Percentiles rank a stretch among this genome's conserved stretches.
phyloP scores from a whole-genome alignment of 2,888 invertebrate genomes.

The Oscheius sp. region DNA sequence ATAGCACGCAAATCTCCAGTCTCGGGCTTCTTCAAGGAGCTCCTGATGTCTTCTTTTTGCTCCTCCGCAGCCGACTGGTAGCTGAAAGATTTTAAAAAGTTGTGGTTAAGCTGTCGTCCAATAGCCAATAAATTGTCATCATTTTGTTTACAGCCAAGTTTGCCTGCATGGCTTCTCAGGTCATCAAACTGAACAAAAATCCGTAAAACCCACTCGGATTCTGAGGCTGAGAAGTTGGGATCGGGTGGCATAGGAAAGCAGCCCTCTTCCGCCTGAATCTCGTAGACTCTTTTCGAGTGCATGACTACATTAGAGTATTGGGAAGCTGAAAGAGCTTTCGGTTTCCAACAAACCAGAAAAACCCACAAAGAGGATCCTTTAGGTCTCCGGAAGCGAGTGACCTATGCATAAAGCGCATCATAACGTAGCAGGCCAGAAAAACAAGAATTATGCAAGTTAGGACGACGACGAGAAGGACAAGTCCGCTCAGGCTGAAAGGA shows the following conservation, averaged over 20 bases:
- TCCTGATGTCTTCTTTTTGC: slow-evolving; percentile 19
- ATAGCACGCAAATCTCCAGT: slow-evolving; percentile 39
- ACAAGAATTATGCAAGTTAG: slow-evolving; percentile 52
- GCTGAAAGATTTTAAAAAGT: neutral
- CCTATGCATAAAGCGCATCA: slow-evolving; percentile 59
- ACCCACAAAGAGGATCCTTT: slow-evolving; percentile 49
- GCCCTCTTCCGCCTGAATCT: slow-evolving; percentile 61
- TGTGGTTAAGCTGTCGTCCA: no score
- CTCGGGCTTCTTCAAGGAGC: slow-evolving; percentile 36
- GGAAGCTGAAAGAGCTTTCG: slow-evolving; percentile 24
- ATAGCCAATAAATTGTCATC: no score
- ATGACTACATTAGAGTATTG: slow-evolving; percentile 51
- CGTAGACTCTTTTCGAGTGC: slow-evolving; percentile 59
- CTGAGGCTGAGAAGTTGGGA: slow-evolving; percentile 21
- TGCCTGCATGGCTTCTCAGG: neutral
- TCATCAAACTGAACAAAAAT: neutral
- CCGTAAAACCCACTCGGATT: slow-evolving; percentile 21
- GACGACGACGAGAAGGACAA: slow-evolving; percentile 54
- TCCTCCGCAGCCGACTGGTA: slow-evolving; percentile 22
- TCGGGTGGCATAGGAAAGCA: slow-evolving; percentile 43
- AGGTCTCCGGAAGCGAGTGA: slow-evolving; percentile 49
- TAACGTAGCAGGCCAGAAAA: slow-evolving; percentile 54
- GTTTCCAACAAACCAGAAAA: neutral
- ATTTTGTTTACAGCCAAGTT: neutral
- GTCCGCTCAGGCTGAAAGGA: slow-evolving; percentile 50